Evolutionary conservation across 2,113 vertebrate species (phyloP).

Genomic region (Triplophysa dalaica): DNA sequence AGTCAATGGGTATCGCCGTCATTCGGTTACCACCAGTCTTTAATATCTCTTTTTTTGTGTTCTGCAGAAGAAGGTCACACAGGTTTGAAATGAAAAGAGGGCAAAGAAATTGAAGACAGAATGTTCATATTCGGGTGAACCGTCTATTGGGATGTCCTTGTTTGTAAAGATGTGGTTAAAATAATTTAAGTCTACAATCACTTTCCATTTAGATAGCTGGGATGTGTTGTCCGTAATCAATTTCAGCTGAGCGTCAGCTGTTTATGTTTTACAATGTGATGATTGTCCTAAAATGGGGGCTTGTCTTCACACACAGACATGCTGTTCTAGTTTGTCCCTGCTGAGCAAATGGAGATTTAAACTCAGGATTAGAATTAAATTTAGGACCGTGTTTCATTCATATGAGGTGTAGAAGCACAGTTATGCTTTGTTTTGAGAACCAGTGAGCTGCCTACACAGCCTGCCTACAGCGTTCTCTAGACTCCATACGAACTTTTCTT

Average conservation of each 20-base stretch:
- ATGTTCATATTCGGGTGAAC: neutral
- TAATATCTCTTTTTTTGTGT: too few relatives aligned
- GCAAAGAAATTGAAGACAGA: too few relatives aligned
- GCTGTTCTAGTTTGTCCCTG: neutral
- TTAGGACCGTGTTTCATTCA: neutral
- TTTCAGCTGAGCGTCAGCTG: conserved; percentile 31
- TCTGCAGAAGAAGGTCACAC: too few relatives aligned
- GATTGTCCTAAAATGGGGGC: conserved; percentile 1
- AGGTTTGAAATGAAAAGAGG: too few relatives aligned
- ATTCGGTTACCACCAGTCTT: too few relatives aligned
- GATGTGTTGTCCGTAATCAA: neutral
- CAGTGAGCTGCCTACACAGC: too few relatives aligned
- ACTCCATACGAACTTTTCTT: too few relatives aligned
- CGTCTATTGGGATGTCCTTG: neutral
- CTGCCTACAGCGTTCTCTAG: too few relatives aligned
- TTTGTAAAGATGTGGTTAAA: too few relatives aligned
- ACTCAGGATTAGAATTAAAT: neutral
- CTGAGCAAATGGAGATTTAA: neutral
- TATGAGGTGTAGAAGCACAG: conserved; percentile 8
- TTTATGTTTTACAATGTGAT: conserved; percentile 31
- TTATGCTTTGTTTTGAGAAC: neutral
- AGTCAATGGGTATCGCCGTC: too few relatives aligned
- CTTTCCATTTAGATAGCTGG: neutral
- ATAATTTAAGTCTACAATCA: neutral
- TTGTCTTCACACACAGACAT: conserved; percentile 12